Base-by-base conservation (phyloP, 2,797 vertebrate species). In the Alauda arvensis region DNA sequence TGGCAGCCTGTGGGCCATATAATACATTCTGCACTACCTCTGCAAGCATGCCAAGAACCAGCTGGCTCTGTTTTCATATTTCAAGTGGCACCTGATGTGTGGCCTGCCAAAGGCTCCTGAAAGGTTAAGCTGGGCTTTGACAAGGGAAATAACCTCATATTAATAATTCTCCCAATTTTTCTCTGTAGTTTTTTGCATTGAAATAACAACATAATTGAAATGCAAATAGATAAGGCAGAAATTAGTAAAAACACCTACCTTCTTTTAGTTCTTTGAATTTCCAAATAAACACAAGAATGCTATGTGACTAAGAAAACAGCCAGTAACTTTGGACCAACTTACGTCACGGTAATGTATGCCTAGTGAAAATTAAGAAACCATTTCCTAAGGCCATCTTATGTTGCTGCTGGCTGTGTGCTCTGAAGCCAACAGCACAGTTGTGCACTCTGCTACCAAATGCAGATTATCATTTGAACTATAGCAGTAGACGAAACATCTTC, bases 131-230 rank as follows among this genome's bases (percentile, higher is more conserved):
- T 77, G 57, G 20, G 43, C 71, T 74, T 88, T 79, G 81, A 43
- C 21, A 67, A 83, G 23, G 13, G 48, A 84, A 83, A 81, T 56
- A 62, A 81, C 18, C 33, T 67, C 12, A 31, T 59, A 71, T 55
- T 74, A 84, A 71, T 68, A 3, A 55, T 69, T 63, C 3, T 48
- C 29, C 24, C 37, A 13, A 1, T 25, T 53, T 88, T 72, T 57
- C 31, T 49, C 49, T 76, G 18, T 28, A 77, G 16, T 59, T 74
- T 60, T 77, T 77, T 83, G 8, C 24, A 45, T 57, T 72, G 43
- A 91, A 92, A 87, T 74, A 91, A 60, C 43, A 92, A 40, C n/a
- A 69, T 81, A 68, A 53, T 68, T 85, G 65, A 91, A 93, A 86
- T 88, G n/a, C 37, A 92, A 83, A 79, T 79, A 83, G 55, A 43